Evolutionary conservation across 2,888 invertebrate genomes (phyloP).

Genomic region (Pomacea canaliculata): DNA sequence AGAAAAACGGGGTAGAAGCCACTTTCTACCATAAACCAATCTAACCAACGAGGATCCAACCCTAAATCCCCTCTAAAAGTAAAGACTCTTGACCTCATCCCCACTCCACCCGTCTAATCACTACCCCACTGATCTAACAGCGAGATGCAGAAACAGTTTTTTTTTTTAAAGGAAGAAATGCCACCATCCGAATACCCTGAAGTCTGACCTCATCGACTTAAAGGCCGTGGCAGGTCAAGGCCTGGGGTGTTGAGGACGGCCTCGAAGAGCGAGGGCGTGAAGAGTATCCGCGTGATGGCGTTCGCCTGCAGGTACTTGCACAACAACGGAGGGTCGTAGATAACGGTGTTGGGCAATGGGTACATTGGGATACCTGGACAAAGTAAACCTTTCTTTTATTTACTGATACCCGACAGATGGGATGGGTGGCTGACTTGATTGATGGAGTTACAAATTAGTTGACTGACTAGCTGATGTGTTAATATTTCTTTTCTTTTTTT

Average conservation of each 20-base stretch:
- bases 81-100: no score
- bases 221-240: conserved; percentile 43
- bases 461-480: no score
- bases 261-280: conserved; percentile 70
- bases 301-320: conserved; percentile 63
- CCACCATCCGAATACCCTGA: neutral
- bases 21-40: no score
- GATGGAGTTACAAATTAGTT: no score
- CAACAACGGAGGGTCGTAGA: conserved; percentile 68
- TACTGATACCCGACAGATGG: neutral
- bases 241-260: conserved; percentile 65
- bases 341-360: conserved; percentile 68
- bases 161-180: neutral
- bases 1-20: no score
- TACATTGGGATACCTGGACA: conserved; percentile 65
- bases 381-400: neutral
- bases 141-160: no score
- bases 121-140: no score
- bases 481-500: no score
- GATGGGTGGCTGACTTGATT: no score
- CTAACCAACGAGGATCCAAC: no score
- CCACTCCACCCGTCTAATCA: no score
- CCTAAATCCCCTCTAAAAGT: no score
- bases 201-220: conserved; percentile 51
- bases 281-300: conserved; percentile 68